Percentiles rank a stretch among this genome's conserved stretches.
Evolutionary conservation across 2,113 vertebrate species (phyloP).

Genomic region (Eretmochelys imbricata): DNA sequence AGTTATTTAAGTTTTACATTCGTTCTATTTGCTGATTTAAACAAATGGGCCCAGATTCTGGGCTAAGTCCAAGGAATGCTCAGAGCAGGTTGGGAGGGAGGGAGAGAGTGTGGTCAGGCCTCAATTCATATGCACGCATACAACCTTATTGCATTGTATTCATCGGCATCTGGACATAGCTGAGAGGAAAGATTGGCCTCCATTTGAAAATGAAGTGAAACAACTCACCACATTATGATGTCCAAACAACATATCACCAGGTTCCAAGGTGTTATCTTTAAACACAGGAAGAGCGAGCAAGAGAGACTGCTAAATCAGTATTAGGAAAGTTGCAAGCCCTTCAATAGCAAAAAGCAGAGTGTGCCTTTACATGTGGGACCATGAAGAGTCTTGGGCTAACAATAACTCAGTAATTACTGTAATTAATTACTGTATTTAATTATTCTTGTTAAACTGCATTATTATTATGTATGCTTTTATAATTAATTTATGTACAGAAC

Average conservation of each 20-base stretch:
- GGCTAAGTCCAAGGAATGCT: not conserved
- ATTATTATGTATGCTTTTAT: not conserved
- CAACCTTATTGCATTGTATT: not conserved
- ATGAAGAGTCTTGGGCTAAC: not conserved
- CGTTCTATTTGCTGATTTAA: not conserved
- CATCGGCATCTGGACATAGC: not conserved
- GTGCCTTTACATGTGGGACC: not conserved
- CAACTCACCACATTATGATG: not conserved
- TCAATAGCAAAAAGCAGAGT: not conserved
- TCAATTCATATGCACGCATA: not conserved
- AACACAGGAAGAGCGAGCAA: not conserved
- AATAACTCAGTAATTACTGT: not conserved
- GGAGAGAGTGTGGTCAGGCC: too few species aligned
- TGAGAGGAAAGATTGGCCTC: not conserved
- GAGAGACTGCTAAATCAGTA: not conserved
- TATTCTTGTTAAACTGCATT: not conserved
- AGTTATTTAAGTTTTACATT: not conserved
- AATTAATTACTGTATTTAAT: not conserved
- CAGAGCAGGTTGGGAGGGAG: too few species aligned
- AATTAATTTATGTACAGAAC: not conserved
- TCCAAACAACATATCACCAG: not conserved
- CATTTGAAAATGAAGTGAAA: not conserved
- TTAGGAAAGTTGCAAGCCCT: not conserved
- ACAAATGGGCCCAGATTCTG: not conserved
- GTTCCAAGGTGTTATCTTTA: not conserved